Evolutionary conservation across 2,113 vertebrate species (phyloP).

Genomic region (Chionodraco myersi): DNA sequence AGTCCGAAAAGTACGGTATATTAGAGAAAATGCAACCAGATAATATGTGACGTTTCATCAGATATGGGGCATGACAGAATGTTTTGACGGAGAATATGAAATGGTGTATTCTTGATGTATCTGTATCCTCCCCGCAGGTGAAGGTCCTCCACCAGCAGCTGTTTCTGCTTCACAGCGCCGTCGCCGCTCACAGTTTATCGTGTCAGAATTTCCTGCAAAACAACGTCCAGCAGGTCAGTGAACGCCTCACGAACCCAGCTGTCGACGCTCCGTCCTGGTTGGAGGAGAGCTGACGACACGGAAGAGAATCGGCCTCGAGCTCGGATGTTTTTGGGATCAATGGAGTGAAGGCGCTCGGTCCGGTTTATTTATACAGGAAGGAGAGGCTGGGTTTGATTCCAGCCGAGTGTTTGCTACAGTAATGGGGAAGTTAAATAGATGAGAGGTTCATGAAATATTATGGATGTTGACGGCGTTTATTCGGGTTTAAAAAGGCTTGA

Average conservation of each 20-base stretch:
- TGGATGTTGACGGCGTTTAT: too few species aligned
- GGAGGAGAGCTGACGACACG: conserved; percentile 86
- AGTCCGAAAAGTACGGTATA: too few species aligned
- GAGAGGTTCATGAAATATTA: neutral
- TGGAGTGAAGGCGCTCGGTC: neutral
- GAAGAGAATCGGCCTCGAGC: fast-evolving
- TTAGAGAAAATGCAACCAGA: too few species aligned
- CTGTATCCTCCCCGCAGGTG: conserved; percentile 78
- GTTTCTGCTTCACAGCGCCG: conserved; percentile 89
- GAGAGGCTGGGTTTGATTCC: neutral
- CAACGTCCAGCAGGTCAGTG: conserved; percentile 85
- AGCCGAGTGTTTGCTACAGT: neutral
- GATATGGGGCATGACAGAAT: too few species aligned
- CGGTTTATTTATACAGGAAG: conserved; percentile 21
- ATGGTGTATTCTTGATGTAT: too few species aligned
- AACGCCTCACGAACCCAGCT: conserved; percentile 80
- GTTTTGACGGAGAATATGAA: too few species aligned
- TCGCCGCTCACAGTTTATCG: conserved; percentile 88
- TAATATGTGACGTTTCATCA: too few species aligned
- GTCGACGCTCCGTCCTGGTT: conserved; percentile 89
- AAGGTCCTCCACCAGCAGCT: conserved; percentile 94
- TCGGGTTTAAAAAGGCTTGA: too few species aligned
- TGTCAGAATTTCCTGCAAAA: conserved; percentile 90
- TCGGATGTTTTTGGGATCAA: neutral
- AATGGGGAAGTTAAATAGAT: neutral